Base-by-base conservation (phyloP, 1,140 invertebrate genomes). In the Heliconius eleuchia region DNA sequence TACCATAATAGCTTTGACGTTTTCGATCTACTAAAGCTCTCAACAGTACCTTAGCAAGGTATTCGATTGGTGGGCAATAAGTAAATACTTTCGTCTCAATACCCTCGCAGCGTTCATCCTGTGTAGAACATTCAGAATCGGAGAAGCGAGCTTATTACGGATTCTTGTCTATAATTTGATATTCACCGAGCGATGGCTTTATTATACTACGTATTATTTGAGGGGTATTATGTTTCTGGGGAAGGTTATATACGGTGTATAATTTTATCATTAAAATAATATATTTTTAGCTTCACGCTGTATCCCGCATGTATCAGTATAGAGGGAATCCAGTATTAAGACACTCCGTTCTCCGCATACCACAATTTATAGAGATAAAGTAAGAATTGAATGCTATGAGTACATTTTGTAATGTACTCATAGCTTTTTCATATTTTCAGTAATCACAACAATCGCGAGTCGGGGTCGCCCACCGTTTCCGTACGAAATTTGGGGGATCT, bases 191-290 rank as follows among this genome's bases (percentile, higher is more conserved):
- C 23, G 13, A 30, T 52, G 50, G 16, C 18, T 66, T 66, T 66
- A 66, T 66, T 11, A 27, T 66, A 27, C 9, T 16, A 66, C 60
- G 27, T 66, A 19, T n/a, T 57, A 57, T 57, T n/a, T 23, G 7
- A n/a, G 6, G 18, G 3, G 55, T 27, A 52, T 85, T 18, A 72
- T 57, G 46, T 84, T 82, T 52, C 18, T 52, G 18, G 18, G 16
- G 18, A 4, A 52, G 1, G 18, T 52, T 52, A 52, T 52, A 52
- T 52, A 52, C 42, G 13, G 13, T 46, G 0, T 46, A 5, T 46
- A 46, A 46, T 16, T 46, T 46, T 16, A 46, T 46, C 42, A 46
- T 16, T 16, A 46, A 16, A 46, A 5, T 46, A 46, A 46, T 46
- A 16, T 13, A 3, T 3, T 57, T 9, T 11, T 3, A 23, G n/a